Base-by-base conservation (phyloP, 2,888 invertebrate species). In the Agrotis ipsilon region DNA sequence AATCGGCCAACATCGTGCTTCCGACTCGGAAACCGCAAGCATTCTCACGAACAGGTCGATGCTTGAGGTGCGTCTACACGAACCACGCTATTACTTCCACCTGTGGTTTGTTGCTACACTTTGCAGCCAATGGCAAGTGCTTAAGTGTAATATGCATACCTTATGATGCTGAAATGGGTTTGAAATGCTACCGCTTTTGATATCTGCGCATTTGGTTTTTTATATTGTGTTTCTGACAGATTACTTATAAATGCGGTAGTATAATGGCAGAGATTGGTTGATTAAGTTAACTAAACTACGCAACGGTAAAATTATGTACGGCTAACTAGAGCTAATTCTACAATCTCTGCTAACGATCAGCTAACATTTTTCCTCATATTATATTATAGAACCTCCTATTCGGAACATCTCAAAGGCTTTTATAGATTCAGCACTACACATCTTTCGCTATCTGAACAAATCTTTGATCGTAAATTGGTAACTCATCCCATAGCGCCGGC, bases 11-110 rank as follows among this genome's bases (percentile, higher is more conserved):
- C 81, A 85, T 85, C 86, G 87, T 85, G 89, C 90, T 90, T 90
- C 89, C 90, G 89, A 90, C 74, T 90, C 88, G 90, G 90, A 91
- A 91, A 92, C 92, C 92, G 84, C 92, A 92, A 87, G 82, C 88
- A 90, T 91, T 90, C 89, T 83, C 81, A 74, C 77, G 78, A 67
- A 65, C 67, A 82, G 82, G 78, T 80, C 69, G 69, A 77, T 79
- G 51, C 65, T 55, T 55, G n/a, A 32, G 55, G 55, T 63, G 70
- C 73, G 73, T 79, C 82, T 75, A 82, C 81, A 83, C 65, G 72
- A 80, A 77, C 75, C 75, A 55, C 74, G 68, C 81, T 66, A 86
- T 83, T 82, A 81, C 70, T 72, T 79, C 76, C 75, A 81, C 85
- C 82, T 87, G 85, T 80, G 85, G 86, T 84, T 79, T 67, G 68